Conservation (phyloP, 1,140 invertebrate genomes). For the Colletes latitarsis region DNA sequence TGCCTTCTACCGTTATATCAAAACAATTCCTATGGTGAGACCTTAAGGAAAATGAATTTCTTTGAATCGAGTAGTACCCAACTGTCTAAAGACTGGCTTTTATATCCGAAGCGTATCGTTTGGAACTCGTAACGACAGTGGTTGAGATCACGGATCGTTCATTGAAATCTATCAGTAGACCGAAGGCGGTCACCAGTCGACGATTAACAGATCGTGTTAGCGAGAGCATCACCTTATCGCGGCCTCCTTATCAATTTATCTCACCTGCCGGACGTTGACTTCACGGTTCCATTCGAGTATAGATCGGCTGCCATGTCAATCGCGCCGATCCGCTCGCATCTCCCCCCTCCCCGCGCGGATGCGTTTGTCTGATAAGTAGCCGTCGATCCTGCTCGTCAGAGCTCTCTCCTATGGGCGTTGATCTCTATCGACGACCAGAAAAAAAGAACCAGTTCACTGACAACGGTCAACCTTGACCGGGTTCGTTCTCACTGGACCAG, state of each 20-base stretch:
- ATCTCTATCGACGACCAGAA: neutral
- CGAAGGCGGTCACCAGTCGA: too few relatives aligned
- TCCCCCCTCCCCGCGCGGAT: neutral
- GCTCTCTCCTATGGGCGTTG: neutral
- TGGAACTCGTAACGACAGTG: too few relatives aligned
- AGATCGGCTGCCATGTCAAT: conserved; percentile 75
- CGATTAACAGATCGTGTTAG: neutral
- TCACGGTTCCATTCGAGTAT: conserved; percentile 72
- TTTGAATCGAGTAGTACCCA: too few relatives aligned
- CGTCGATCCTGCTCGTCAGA: neutral
- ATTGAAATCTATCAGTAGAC: neutral
- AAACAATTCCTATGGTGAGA: too few relatives aligned
- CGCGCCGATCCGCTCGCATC: conserved; percentile 29
- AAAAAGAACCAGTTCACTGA: conserved; percentile 42
- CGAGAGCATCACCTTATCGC: conserved; percentile 6
- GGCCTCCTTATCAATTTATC: conserved; percentile 31
- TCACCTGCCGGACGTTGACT: conserved; percentile 70
- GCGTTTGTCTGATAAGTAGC: neutral
- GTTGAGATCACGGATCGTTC: too few relatives aligned
- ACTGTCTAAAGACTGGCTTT: too few relatives aligned
- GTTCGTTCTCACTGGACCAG: conserved; percentile 25
- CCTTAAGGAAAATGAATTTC: too few relatives aligned
- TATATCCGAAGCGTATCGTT: too few relatives aligned
- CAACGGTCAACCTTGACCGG: conserved; percentile 42
- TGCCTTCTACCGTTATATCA: too few relatives aligned